Evolutionary conservation across 2,888 invertebrate species (phyloP).

Genomic region (Adelognathus sp.): DNA sequence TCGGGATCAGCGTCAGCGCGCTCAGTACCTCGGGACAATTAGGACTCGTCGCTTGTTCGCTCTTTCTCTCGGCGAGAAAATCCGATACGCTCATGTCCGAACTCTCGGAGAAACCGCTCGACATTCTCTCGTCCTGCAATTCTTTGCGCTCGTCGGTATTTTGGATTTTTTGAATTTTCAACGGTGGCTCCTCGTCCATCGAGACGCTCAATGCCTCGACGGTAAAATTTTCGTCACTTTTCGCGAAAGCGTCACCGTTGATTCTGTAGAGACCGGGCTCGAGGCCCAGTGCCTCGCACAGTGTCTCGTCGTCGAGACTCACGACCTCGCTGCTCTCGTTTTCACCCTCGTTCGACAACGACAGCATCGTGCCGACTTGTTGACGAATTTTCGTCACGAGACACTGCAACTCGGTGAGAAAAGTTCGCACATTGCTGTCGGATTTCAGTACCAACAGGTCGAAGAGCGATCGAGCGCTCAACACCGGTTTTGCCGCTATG

Average conservation of each 20-base stretch:
- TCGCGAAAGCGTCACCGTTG: constrained; percentile 67
- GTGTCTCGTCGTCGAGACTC: constrained; percentile 70
- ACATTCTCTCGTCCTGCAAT: constrained; percentile 71
- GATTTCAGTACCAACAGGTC: constrained; percentile 76
- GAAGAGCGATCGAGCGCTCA: constrained; percentile 74
- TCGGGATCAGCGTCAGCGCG: constrained; percentile 76
- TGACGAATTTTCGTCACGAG: constrained; percentile 73
- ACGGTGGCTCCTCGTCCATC: constrained; percentile 67
- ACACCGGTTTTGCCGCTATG: constrained; percentile 77
- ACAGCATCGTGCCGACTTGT: constrained; percentile 70
- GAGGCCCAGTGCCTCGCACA: constrained; percentile 73
- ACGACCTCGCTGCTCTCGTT: constrained; percentile 66
- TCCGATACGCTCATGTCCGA: constrained; percentile 74
- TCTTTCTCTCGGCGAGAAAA: constrained; percentile 71
- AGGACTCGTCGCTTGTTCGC: constrained; percentile 62
- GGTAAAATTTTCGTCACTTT: constrained; percentile 55
- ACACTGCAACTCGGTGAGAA: constrained; percentile 74
- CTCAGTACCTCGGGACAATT: constrained; percentile 78
- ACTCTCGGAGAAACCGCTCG: constrained; percentile 73
- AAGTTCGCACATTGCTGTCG: constrained; percentile 73
- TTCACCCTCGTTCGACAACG: constrained; percentile 60
- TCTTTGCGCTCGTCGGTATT: constrained; percentile 69
- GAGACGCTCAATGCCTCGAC: constrained; percentile 24
- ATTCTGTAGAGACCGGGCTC: constrained; percentile 74
- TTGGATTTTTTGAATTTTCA: constrained; percentile 70